These are phyloP conservation scores for Amniataba percoides DNA, from an alignment of 2,797 vertebrate genomes.

Conservation along the genomic window DNA sequence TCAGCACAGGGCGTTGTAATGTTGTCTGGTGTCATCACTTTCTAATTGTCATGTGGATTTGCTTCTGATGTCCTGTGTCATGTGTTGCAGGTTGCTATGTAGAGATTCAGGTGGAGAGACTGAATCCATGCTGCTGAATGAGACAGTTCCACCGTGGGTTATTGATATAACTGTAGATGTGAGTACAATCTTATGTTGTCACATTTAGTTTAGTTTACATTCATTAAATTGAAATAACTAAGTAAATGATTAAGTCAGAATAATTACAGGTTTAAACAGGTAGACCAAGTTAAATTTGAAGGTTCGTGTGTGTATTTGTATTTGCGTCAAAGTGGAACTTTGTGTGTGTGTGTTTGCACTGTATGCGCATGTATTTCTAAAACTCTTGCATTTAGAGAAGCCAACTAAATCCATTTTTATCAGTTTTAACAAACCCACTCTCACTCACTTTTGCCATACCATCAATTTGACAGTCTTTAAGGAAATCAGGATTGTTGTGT, in stretches of 20 bases:
- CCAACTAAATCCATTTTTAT: not conserved
- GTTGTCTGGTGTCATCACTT: not conserved
- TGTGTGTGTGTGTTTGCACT: not conserved
- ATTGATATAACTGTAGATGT: conserved; percentile 99
- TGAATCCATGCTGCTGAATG: conserved; percentile 98
- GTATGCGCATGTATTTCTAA: not conserved
- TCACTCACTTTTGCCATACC: too few species aligned
- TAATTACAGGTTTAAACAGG: not conserved
- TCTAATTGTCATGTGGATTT: not conserved
- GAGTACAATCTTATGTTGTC: conserved; percentile 77
- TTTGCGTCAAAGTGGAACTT: not conserved
- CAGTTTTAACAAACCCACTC: not conserved
- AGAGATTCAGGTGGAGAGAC: conserved; percentile 98
- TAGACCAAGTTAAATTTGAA: not conserved
- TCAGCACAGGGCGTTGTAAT: not conserved
- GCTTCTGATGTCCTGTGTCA: conserved; percentile 1
- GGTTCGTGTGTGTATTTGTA: not conserved
- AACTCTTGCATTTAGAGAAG: conserved; percentile 3
- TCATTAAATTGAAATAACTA: too few species aligned
- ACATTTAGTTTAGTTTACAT: not conserved
- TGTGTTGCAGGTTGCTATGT: conserved; percentile 91
- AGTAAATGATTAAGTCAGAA: not conserved
- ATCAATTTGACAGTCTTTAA: not conserved
- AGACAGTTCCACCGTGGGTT: conserved; percentile 99
- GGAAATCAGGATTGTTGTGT: not conserved